Evolutionary conservation across 1,140 invertebrate species (phyloP).

Genomic region (Drosophila varians): DNA sequence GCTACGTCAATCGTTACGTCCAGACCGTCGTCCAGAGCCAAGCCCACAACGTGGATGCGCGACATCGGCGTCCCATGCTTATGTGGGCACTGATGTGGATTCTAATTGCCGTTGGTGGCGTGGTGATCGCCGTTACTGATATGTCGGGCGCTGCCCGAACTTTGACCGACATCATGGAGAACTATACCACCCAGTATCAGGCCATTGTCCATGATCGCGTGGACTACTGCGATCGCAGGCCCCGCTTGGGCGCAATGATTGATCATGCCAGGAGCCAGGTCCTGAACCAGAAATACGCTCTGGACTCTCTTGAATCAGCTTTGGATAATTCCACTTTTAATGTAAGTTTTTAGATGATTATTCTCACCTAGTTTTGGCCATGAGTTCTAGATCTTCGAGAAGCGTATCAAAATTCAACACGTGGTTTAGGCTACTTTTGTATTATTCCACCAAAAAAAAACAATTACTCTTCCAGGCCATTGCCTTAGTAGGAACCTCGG

Average conservation of each 20-base stretch:
- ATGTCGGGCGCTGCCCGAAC: too few species aligned
- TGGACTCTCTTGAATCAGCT: constrained; percentile 40
- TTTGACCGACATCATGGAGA: too few species aligned
- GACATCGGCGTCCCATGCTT: too few species aligned
- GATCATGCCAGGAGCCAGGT: constrained; percentile 20
- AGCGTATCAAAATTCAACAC: background rate
- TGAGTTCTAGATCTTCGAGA: background rate
- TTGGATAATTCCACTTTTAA: constrained; percentile 29
- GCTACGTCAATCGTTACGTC: too few species aligned
- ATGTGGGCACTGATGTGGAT: background rate
- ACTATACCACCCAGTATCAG: constrained; percentile 36
- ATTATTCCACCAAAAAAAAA: background rate
- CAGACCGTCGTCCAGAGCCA: too few species aligned
- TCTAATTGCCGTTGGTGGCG: background rate
- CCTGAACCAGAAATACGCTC: constrained; percentile 51
- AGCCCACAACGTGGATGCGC: too few species aligned
- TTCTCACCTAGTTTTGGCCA: background rate
- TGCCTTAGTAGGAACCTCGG: constrained; percentile 43
- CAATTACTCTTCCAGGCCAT: constrained; percentile 18
- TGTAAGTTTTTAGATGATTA: background rate
- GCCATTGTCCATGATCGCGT: constrained; percentile 57
- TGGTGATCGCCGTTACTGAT: constrained; percentile 6
- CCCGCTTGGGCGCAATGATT: constrained; percentile 32
- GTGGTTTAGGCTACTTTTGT: background rate
- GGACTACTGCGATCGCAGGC: constrained; percentile 52